Evolutionary conservation across 2,113 vertebrate species (phyloP).

Genomic region (Erythrocercus mccallii): DNA sequence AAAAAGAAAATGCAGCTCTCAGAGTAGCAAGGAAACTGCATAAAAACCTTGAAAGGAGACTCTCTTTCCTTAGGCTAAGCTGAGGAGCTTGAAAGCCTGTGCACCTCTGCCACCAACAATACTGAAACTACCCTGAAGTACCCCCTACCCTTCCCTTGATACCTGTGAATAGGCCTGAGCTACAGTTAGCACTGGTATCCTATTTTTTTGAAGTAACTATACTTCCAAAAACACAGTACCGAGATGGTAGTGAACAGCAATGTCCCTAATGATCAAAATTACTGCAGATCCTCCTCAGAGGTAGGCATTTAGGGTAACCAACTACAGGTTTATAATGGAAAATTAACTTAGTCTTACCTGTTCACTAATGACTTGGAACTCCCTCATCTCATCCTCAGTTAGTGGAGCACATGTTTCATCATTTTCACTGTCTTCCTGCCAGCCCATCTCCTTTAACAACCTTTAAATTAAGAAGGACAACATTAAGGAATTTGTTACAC

Average conservation of each 20-base stretch:
- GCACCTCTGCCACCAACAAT: neutral
- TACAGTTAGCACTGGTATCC: neutral
- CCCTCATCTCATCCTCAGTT: slow-evolving; percentile 85
- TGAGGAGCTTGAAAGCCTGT: neutral
- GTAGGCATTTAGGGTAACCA: neutral
- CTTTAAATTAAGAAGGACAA: slow-evolving; percentile 41
- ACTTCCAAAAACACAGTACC: neutral
- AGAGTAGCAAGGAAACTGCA: neutral
- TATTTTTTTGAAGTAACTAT: neutral
- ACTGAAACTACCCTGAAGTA: neutral
- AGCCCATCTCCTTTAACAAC: slow-evolving; percentile 84
- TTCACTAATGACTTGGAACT: slow-evolving; percentile 79
- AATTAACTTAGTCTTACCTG: slow-evolving; percentile 66
- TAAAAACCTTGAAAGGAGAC: neutral
- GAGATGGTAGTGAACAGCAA: neutral
- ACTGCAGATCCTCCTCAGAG: neutral
- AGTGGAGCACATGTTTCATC: slow-evolving; percentile 81
- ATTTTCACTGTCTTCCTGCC: slow-evolving; percentile 83
- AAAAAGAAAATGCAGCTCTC: neutral
- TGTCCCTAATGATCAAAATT: neutral
- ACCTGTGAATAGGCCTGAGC: neutral
- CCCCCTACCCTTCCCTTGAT: neutral
- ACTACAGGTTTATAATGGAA: neutral
- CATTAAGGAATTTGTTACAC: neutral
- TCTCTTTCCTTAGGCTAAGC: neutral